A percentile compares a stretch with the other conserved stretches of the same genome.
These are phyloP conservation scores for Agonum fuliginosum DNA, from an alignment of 2,888 invertebrate species.

Conservation along the genomic window DNA sequence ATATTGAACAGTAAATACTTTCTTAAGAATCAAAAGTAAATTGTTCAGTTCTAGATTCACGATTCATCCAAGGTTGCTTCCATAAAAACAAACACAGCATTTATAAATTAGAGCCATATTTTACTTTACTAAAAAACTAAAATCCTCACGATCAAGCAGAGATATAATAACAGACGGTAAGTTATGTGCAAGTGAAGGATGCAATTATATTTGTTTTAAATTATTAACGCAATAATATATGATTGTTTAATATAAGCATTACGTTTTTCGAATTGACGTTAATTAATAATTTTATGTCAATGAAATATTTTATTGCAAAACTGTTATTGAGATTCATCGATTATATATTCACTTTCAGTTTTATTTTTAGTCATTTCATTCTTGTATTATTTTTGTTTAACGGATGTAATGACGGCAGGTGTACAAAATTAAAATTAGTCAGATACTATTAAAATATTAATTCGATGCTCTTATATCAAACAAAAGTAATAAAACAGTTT, in stretches of 20 bases:
- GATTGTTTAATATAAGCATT: constrained; percentile 36
- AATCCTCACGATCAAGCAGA: constrained; percentile 32
- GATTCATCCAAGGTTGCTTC: constrained; percentile 35
- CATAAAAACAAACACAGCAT: constrained; percentile 29
- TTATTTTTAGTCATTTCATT: constrained; percentile 14
- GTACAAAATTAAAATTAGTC: no score
- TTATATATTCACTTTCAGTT: constrained; percentile 4
- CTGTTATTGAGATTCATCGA: constrained; percentile 26
- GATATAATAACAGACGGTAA: constrained; percentile 13
- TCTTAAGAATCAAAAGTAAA: constrained; percentile 25
- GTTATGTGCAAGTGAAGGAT: constrained; percentile 33
- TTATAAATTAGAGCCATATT: constrained; percentile 45
- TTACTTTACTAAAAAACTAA: constrained; percentile 8
- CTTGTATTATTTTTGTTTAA: neutral
- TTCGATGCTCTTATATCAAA: no score
- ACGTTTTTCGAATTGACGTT: constrained; percentile 17
- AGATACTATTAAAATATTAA: neutral
- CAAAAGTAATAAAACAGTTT: no score
- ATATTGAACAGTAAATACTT: constrained; percentile 6
- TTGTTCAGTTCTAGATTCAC: constrained; percentile 7
- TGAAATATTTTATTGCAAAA: constrained; percentile 53
- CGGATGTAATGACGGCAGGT: neutral
- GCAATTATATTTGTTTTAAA: constrained; percentile 50
- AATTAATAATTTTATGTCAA: constrained; percentile 48
- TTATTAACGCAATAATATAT: constrained; percentile 38